A percentile compares a stretch with the other conserved stretches of the same genome.
These are phyloP conservation scores for Eospalax fontanierii DNA, from an alignment of 2,797 vertebrate genomes.

Conservation along the genomic window DNA sequence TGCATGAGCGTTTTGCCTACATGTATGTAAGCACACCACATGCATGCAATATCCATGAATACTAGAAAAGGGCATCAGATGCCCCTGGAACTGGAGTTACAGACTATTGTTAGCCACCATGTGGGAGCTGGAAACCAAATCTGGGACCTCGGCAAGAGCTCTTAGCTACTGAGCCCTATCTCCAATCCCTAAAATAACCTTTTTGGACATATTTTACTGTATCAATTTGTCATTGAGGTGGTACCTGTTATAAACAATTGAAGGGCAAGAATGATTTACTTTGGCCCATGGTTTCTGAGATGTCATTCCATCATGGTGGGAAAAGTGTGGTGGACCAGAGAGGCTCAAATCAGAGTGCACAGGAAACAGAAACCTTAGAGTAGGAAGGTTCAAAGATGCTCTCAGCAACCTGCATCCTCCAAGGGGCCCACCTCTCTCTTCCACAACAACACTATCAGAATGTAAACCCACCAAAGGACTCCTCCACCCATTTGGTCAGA, in stretches of 20 bases:
- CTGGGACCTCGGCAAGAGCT: no score
- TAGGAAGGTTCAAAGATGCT: no score
- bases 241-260: not conserved
- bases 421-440: not conserved
- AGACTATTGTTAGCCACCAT: no score
- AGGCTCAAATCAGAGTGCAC: rapidly evolving
- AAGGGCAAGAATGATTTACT: not conserved
- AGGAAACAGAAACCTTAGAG: not conserved
- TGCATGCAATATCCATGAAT: no score
- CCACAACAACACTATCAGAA: not conserved
- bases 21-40: no score
- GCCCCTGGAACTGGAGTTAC: no score
- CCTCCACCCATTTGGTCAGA: not conserved
- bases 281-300: not conserved
- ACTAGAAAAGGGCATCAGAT: no score
- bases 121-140: no score
- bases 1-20: no score
- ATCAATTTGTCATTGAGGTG: not conserved
- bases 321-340: not conserved
- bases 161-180: no score
- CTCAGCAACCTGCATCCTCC: no score
- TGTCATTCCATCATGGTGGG: not conserved
- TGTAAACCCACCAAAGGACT: not conserved
- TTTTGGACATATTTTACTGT: not conserved
- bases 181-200: not conserved